Evolutionary conservation across 2,113 vertebrate genomes (phyloP).

Genomic region (Helogale parvula): DNA sequence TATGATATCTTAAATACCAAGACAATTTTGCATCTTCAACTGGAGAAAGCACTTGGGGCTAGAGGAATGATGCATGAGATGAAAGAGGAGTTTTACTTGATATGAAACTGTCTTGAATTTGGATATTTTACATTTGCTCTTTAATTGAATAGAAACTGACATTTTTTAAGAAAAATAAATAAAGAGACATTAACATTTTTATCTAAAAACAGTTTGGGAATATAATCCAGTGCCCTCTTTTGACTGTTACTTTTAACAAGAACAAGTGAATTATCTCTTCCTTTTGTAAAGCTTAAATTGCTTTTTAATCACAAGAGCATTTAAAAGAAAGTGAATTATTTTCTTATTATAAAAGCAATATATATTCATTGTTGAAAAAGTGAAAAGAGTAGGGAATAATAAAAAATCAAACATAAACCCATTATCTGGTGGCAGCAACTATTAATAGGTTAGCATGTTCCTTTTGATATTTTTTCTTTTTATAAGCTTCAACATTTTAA

Average conservation of each 20-base stretch:
- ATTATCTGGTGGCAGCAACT: not conserved
- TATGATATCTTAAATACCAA: not conserved
- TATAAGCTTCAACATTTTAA: not conserved
- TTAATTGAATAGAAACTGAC: not conserved
- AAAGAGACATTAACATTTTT: not conserved
- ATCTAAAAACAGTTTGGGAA: not conserved
- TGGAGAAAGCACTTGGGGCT: not conserved
- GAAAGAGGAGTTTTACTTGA: not conserved
- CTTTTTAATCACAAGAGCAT: constrained; percentile 7
- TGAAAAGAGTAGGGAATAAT: constrained; percentile 1
- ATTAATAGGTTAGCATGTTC: not conserved
- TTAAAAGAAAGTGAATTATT: constrained; percentile 18
- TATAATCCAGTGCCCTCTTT: not conserved
- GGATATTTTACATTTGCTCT: not conserved
- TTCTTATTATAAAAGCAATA: constrained; percentile 33
- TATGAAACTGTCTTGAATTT: not conserved
- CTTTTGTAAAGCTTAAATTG: constrained; percentile 30
- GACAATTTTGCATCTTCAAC: not conserved
- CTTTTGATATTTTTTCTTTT: constrained; percentile 20
- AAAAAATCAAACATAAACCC: not conserved
- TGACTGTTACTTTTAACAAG: constrained; percentile 26
- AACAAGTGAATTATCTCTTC: not conserved
- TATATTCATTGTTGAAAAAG: not conserved
- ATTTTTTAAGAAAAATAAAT: not conserved
- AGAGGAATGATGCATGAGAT: not conserved